phyloP scores from a whole-genome alignment of 2,113 vertebrate species.

The Pituophis catenifer region DNA sequence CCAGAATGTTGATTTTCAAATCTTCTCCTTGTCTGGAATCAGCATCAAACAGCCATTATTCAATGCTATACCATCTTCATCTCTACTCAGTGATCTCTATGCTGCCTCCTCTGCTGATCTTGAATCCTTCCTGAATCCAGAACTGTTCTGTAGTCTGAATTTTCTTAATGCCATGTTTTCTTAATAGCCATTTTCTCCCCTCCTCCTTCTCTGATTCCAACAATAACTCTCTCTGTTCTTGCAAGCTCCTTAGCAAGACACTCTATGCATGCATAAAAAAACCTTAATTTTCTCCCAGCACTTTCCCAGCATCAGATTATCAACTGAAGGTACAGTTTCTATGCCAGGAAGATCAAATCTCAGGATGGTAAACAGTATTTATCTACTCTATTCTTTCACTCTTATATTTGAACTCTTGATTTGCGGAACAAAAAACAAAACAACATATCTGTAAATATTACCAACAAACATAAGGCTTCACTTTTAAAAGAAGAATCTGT shows the following conservation, averaged over 20 bases:
- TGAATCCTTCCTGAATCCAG: not conserved
- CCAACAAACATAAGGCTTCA: not conserved
- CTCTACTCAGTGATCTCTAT: not conserved
- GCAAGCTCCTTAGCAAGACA: not conserved
- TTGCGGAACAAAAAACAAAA: not conserved
- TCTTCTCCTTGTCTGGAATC: not conserved
- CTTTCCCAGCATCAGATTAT: not conserved
- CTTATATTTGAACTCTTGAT: not conserved
- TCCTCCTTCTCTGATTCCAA: not conserved
- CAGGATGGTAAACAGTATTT: not conserved
- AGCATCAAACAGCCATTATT: not conserved
- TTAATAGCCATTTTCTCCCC: not conserved
- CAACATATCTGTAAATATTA: not conserved
- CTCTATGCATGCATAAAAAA: not conserved
- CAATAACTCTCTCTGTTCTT: not conserved
- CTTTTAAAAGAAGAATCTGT: not conserved
- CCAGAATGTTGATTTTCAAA: not conserved
- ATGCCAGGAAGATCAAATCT: not conserved
- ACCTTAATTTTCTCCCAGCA: not conserved
- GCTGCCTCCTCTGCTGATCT: not conserved
- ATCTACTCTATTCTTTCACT: not conserved
- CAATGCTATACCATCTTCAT: not conserved
- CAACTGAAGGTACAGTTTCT: not conserved
- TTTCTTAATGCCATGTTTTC: not conserved
- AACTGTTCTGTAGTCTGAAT: not conserved